These are phyloP conservation scores for Aphidius ervi DNA, from an alignment of 1,140 invertebrate species.

Conservation along the genomic window DNA sequence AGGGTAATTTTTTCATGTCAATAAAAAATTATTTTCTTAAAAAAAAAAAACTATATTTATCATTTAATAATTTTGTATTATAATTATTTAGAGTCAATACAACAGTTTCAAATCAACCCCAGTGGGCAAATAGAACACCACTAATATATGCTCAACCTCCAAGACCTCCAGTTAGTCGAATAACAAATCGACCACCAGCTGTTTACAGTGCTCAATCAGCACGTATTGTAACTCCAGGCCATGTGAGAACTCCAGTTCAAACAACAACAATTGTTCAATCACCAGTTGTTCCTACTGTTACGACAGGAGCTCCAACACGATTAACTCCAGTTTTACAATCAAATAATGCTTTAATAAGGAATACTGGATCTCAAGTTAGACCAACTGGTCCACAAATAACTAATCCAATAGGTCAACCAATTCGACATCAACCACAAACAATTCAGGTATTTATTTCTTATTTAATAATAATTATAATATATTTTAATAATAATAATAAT, in stretches of 20 bases:
- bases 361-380: conserved; percentile 40
- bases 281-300: conserved; percentile 43
- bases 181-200: conserved; percentile 37
- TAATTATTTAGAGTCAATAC: conserved; percentile 33
- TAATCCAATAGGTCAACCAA: conserved; percentile 34
- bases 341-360: conserved; percentile 39
- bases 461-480: no score
- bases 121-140: conserved; percentile 45
- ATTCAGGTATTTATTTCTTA: conserved; percentile 25
- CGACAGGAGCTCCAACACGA: conserved; percentile 37
- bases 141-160: conserved; percentile 45
- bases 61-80: conserved; percentile 8
- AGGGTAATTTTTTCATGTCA: conserved; percentile 26
- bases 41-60: neutral
- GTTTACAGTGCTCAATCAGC: conserved; percentile 40
- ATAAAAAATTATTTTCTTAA: neutral
- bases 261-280: conserved; percentile 34
- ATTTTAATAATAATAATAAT: no score
- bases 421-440: conserved; percentile 39
- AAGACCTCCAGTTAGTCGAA: conserved; percentile 42
- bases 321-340: conserved; percentile 45
- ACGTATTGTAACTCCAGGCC: conserved; percentile 35
- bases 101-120: conserved; percentile 41
- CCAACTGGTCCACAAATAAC: conserved; percentile 35
- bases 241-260: conserved; percentile 31